phyloP scores from a whole-genome alignment of 2,888 invertebrate genomes.

The Lampropteryx suffumata region DNA sequence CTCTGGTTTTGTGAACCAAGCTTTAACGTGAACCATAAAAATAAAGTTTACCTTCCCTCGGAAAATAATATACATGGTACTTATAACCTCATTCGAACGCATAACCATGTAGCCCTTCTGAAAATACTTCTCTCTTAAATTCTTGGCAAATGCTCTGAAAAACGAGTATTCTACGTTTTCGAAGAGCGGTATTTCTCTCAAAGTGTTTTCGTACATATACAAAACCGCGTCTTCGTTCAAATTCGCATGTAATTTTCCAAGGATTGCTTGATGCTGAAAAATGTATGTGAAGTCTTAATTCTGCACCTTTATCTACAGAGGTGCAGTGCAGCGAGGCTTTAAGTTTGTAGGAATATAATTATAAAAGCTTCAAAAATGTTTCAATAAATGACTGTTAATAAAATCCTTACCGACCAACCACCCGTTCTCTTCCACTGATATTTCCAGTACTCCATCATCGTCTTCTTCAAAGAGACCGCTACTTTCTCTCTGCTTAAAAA shows the following conservation, averaged over 20 bases:
- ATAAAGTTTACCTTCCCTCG: conserved; percentile 72
- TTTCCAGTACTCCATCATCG: conserved; percentile 71
- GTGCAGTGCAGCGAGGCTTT: no score
- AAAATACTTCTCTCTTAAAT: conserved; percentile 67
- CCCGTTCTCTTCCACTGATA: conserved; percentile 79
- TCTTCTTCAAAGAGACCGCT: conserved; percentile 58
- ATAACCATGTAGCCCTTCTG: conserved; percentile 75
- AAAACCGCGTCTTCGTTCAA: conserved; percentile 80
- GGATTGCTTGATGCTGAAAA: conserved; percentile 72
- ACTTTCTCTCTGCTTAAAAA: conserved; percentile 72
- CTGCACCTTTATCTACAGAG: no score
- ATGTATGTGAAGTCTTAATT: no score
- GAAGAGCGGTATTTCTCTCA: conserved; percentile 79
- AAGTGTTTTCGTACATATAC: conserved; percentile 78
- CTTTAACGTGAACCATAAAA: no score
- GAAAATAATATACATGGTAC: conserved; percentile 72
- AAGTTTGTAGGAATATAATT: not conserved
- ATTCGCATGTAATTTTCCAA: conserved; percentile 77
- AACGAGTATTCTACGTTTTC: conserved; percentile 78
- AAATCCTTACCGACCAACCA: conserved; percentile 70
- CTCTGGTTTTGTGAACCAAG: no score
- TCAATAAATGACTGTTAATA: not conserved
- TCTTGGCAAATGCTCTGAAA: conserved; percentile 79
- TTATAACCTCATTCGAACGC: conserved; percentile 69
- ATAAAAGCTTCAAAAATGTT: no score